Conservation (phyloP, 2,888 invertebrate genomes). For the Polyploca ridens region DNA sequence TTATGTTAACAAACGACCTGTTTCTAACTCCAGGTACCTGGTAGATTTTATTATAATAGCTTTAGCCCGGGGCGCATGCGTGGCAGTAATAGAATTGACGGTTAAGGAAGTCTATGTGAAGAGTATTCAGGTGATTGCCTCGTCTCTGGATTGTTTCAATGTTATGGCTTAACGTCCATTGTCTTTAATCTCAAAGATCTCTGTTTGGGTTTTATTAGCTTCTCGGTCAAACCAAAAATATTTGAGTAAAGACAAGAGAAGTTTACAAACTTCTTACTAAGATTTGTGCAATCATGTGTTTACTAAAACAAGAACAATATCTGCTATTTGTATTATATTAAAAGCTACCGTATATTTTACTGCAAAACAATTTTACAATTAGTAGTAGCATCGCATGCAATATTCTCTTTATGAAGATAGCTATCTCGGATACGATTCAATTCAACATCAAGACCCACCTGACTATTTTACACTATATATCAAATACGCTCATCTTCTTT, state of each 20-base stretch:
- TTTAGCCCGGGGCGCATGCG: conserved; percentile 24
- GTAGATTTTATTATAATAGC: conserved; percentile 39
- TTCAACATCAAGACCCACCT: conserved; percentile 33
- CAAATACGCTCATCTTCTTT: conserved; percentile 36
- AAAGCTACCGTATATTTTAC: neutral
- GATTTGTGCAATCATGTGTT: too few relatives aligned
- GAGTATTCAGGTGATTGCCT: conserved; percentile 1
- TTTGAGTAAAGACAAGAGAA: neutral
- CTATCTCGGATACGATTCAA: conserved; percentile 27
- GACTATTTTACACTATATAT: conserved; percentile 39
- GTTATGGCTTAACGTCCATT: neutral
- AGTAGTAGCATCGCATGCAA: conserved; percentile 1
- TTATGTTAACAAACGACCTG: conserved; percentile 50
- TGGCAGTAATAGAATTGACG: conserved; percentile 9
- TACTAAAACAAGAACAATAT: neutral
- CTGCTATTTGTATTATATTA: neutral
- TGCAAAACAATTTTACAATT: neutral
- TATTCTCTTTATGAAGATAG: conserved; percentile 9
- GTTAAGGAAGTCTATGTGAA: conserved; percentile 6
- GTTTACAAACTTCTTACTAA: neutral
- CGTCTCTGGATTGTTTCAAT: neutral
- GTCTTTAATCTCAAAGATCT: neutral
- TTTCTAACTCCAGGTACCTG: conserved; percentile 42
- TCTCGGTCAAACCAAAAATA: neutral
- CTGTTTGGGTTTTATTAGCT: conserved; percentile 1